A percentile compares a stretch with the other conserved stretches of the same genome.
phyloP scores from a whole-genome alignment of 2,888 invertebrate genomes.

The Drosophila falleni region DNA sequence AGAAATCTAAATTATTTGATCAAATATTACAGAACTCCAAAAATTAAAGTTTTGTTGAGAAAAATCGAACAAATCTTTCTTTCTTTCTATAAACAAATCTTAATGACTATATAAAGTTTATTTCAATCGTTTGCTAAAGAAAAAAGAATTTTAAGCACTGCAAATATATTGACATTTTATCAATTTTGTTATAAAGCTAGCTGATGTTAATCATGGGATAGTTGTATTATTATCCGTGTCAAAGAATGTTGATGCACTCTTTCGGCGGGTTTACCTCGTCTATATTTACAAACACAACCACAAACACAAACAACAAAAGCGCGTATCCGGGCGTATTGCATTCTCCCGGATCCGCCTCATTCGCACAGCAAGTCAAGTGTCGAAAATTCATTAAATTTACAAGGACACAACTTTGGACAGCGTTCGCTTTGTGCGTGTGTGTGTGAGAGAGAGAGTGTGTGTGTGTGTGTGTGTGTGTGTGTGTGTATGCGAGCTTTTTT shows the following conservation, averaged over 20 bases:
- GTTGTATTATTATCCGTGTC: not conserved
- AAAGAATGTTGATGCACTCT: not conserved
- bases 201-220: not conserved
- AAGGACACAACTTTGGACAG: slow-evolving; percentile 76
- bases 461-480: slow-evolving; percentile 28
- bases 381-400: slow-evolving; percentile 80
- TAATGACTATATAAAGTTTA: too few relatives aligned
- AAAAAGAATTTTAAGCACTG: too few relatives aligned
- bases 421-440: slow-evolving; percentile 21
- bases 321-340: not conserved
- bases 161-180: too few relatives aligned
- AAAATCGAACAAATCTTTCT: too few relatives aligned
- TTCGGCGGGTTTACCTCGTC: not conserved
- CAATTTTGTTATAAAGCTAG: not conserved
- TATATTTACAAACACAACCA: not conserved
- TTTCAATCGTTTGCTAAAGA: too few relatives aligned
- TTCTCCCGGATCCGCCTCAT: too few relatives aligned
- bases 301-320: not conserved
- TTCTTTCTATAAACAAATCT: too few relatives aligned
- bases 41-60: too few relatives aligned
- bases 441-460: too few relatives aligned
- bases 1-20: too few relatives aligned
- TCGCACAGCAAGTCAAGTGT: slow-evolving; percentile 51
- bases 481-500: slow-evolving; percentile 44
- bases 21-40: too few relatives aligned